phyloP scores from a whole-genome alignment of 1,140 invertebrate species.

The Bombus impatiens region DNA sequence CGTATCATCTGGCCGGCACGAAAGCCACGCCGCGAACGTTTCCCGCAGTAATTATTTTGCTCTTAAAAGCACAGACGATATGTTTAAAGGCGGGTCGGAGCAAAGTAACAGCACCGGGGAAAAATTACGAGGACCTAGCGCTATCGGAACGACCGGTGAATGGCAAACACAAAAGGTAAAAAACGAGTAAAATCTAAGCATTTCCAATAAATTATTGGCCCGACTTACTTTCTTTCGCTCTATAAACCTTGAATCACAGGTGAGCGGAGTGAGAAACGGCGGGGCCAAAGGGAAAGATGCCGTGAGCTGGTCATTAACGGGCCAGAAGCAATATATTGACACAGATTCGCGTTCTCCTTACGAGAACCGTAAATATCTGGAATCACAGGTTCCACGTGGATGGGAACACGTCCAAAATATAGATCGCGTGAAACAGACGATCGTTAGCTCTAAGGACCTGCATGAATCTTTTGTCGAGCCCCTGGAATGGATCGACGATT shows the following conservation, averaged over 20 bases:
- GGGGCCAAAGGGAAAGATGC: neutral
- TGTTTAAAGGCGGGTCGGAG: slow-evolving; percentile 71
- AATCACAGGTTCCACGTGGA: neutral
- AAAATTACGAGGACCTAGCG: slow-evolving; percentile 40
- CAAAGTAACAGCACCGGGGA: slow-evolving; percentile 61
- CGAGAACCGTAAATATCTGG: slow-evolving; percentile 49
- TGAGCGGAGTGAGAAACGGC: slow-evolving; percentile 31
- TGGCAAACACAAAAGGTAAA: slow-evolving; percentile 44
- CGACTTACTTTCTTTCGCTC: slow-evolving; percentile 44
- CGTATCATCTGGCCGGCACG: slow-evolving; percentile 5
- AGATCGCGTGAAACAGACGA: slow-evolving; percentile 42
- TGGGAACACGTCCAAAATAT: slow-evolving; percentile 37
- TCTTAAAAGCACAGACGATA: slow-evolving; percentile 70
- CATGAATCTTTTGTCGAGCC: slow-evolving; percentile 71
- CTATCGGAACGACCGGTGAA: slow-evolving; percentile 19
- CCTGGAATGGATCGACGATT: slow-evolving; percentile 61
- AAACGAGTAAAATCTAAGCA: slow-evolving; percentile 23
- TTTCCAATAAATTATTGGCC: slow-evolving; percentile 52
- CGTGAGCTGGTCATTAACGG: slow-evolving; percentile 35
- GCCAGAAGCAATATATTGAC: slow-evolving; percentile 28
- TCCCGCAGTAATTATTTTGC: slow-evolving; percentile 69
- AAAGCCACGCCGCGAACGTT: slow-evolving; percentile 24
- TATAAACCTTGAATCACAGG: slow-evolving; percentile 51
- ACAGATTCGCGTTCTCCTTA: slow-evolving; percentile 53
- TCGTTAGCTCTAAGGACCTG: slow-evolving; percentile 57